Conservation (phyloP, 2,113 vertebrate species). For the Stegostoma tigrinum region DNA sequence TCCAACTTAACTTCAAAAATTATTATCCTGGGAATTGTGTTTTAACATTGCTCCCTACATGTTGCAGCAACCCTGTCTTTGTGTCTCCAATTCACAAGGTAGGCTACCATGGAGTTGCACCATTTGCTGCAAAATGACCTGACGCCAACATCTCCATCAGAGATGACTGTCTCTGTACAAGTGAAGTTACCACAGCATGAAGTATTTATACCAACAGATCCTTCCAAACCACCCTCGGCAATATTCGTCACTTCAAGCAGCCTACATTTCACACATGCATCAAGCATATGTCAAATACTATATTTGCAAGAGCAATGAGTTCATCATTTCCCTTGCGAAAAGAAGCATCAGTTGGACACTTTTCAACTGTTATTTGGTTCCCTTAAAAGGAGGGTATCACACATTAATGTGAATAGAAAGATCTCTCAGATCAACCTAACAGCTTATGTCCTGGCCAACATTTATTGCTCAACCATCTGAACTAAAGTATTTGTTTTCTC, state of each 20-base stretch:
- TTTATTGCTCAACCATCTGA: neutral
- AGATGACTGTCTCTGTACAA: neutral
- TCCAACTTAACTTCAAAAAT: neutral
- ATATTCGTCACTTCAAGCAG: constrained; percentile 25
- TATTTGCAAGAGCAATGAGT: constrained; percentile 23
- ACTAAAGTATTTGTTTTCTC: neutral
- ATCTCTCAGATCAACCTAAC: neutral
- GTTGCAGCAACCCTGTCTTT: neutral
- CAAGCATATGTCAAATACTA: constrained; percentile 23
- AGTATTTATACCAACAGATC: neutral
- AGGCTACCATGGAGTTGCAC: neutral
- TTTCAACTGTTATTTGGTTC: neutral
- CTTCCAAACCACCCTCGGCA: constrained; percentile 17
- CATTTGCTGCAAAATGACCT: neutral
- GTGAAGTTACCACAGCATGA: neutral
- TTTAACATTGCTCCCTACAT: neutral
- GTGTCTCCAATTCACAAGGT: neutral
- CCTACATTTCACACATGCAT: constrained; percentile 8
- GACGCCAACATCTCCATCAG: neutral
- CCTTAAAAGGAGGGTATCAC: neutral
- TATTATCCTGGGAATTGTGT: neutral
- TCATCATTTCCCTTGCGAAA: constrained; percentile 13
- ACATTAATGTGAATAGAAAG: neutral
- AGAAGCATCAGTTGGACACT: neutral
- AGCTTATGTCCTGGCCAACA: neutral